phyloP scores from a whole-genome alignment of 53 echinoderm and acorn worm genomes.

The Holothuria leucospilota region DNA sequence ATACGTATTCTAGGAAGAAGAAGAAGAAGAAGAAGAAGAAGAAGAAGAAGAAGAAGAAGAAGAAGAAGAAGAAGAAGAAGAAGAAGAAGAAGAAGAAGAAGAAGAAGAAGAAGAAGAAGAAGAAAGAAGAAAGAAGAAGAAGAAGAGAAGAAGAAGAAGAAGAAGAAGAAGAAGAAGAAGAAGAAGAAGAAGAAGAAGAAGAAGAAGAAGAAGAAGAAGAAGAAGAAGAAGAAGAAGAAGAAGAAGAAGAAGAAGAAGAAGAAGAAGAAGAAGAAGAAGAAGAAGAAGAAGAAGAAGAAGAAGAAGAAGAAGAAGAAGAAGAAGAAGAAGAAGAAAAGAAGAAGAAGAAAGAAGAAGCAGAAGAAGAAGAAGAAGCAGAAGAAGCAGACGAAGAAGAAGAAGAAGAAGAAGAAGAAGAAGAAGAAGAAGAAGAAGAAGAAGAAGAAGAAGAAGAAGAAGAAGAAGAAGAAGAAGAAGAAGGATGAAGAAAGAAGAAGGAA shows the following conservation, averaged over 20 bases:
- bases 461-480: constrained; percentile 6
- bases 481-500: too few relatives aligned
- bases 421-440: constrained; percentile 12
- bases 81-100: not conserved
- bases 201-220: constrained; percentile 1
- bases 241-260: constrained; percentile 12
- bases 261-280: constrained; percentile 12
- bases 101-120: not conserved
- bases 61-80: not conserved
- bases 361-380: too few relatives aligned
- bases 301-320: constrained; percentile 12
- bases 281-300: constrained; percentile 12
- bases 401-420: constrained; percentile 5
- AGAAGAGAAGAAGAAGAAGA: not conserved
- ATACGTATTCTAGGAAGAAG: constrained; percentile 5
- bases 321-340: constrained; percentile 9
- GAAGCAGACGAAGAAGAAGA: too few relatives aligned
- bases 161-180: constrained; percentile 5
- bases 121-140: not conserved
- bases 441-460: constrained; percentile 9
- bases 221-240: constrained; percentile 12
- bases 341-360: too few relatives aligned
- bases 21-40: not conserved
- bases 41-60: not conserved
- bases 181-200: not conserved